Evolutionary conservation across 2,888 invertebrate species (phyloP).

Genomic region (Chrysolina haemoptera): DNA sequence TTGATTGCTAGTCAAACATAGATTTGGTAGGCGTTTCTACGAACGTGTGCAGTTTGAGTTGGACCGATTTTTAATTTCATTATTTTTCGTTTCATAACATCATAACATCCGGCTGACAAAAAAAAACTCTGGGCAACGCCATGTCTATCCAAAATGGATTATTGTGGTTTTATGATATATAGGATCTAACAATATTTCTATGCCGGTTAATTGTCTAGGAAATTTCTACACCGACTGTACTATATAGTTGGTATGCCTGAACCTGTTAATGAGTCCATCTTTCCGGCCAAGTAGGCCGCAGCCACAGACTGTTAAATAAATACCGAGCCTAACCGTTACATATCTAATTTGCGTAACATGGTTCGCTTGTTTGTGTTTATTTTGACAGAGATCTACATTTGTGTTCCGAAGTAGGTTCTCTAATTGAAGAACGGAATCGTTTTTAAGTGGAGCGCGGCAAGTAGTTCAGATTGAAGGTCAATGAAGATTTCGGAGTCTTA

Average conservation of each 20-base stretch:
- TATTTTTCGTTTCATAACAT: too few species aligned
- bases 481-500: background rate
- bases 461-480: background rate
- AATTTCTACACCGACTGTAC: too few species aligned
- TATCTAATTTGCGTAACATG: slow-evolving; percentile 12
- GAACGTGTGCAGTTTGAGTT: too few species aligned
- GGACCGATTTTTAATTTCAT: too few species aligned
- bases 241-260: background rate
- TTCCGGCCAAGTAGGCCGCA: slow-evolving; percentile 1
- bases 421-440: slow-evolving; percentile 7
- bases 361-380: background rate
- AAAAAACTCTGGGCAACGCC: too few species aligned
- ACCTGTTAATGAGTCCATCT: background rate
- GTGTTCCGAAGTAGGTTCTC: slow-evolving; percentile 10
- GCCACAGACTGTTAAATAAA: background rate
- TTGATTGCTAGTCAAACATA: too few species aligned
- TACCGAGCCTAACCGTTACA: background rate
- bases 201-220: too few species aligned
- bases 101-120: too few species aligned
- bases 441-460: slow-evolving; percentile 2
- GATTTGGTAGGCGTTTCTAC: too few species aligned
- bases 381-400: slow-evolving; percentile 2
- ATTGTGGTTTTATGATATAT: too few species aligned
- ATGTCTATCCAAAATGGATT: too few species aligned
- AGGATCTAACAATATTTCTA: too few species aligned